Evolutionary conservation across 2,888 invertebrate species (phyloP), one percentile per base, ranked within the genome.

Genomic region (Phymatocera aterrima): DNA sequence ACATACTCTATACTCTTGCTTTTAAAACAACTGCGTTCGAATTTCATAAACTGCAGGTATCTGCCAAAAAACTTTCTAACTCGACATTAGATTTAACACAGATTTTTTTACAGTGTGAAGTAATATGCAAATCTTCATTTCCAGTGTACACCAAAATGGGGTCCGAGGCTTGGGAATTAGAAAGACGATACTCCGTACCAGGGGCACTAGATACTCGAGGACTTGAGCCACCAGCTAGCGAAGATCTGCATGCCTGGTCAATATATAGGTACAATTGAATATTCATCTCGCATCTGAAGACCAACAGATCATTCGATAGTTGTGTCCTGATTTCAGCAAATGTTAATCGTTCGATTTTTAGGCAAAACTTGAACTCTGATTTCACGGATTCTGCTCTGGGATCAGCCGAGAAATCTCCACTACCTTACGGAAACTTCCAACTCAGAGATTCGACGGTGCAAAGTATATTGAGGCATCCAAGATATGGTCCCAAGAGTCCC

Each of bases 201-300:
- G 96, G 96, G 84, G 95, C 95, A 90, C 94, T 96, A 79, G 94
- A 94, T 85, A 93, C 93, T n/a, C 88, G 92, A 82, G 90, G 94
- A 92, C 89, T 90, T 80, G 88, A 90, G 82, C 95, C 95, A 80
- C 94, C 96, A 89, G 96, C 97, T 84, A 96, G 96, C 75, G 97
- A 98, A 90, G 98, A 98, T 90, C 93, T 98, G 80, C 98, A 98
- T 91, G 98, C 98, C 80, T 98, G 98, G 98, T 97, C 97, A 83
- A 98, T 98, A 90, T 97, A 97, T 92, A 95, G 96, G 96, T 96
- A 90, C 34, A 37, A 15, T 57, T 3, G 28, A 57, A 28, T 18
- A 0, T 18, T 64, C 37, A 34, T 57, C 24, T 54, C 24, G 21
- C 24, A 54, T 24, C 34, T 6, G 12, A 24, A 24, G 18, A 8